Conservation (phyloP, 2,888 invertebrate species). For the Drosophila yooni region DNA sequence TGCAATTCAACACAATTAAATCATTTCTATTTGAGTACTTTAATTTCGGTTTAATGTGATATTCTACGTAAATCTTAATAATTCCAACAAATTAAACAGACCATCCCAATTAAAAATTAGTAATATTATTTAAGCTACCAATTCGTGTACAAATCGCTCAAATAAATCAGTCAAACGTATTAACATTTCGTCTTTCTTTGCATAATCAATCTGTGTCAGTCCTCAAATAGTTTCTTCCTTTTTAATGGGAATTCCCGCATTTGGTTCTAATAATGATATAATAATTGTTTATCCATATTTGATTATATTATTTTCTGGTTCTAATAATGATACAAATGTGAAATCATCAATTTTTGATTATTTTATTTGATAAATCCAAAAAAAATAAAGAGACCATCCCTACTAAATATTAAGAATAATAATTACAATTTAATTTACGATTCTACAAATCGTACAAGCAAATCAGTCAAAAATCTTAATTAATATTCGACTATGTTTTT, state of each 20-base stretch:
- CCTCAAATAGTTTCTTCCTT: background rate
- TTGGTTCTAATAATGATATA: background rate
- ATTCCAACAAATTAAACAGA: background rate
- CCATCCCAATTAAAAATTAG: background rate
- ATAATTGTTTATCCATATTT: background rate
- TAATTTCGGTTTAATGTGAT: background rate
- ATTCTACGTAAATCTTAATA: background rate
- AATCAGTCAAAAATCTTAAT: slow-evolving; percentile 3
- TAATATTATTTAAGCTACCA: background rate
- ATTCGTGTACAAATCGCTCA: background rate
- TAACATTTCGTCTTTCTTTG: background rate
- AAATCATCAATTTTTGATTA: background rate
- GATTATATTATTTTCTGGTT: background rate
- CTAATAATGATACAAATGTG: background rate
- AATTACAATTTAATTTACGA: background rate
- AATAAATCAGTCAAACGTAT: background rate
- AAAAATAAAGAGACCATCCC: background rate
- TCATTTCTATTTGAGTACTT: background rate
- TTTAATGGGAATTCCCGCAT: background rate
- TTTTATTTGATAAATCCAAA: background rate
- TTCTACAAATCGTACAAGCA: background rate
- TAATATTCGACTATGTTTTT: background rate
- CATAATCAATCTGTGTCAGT: background rate
- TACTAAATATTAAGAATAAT: background rate
- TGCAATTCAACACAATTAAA: background rate